Base-by-base conservation (phyloP, 2,888 invertebrate genomes). In the Amiota minor region DNA sequence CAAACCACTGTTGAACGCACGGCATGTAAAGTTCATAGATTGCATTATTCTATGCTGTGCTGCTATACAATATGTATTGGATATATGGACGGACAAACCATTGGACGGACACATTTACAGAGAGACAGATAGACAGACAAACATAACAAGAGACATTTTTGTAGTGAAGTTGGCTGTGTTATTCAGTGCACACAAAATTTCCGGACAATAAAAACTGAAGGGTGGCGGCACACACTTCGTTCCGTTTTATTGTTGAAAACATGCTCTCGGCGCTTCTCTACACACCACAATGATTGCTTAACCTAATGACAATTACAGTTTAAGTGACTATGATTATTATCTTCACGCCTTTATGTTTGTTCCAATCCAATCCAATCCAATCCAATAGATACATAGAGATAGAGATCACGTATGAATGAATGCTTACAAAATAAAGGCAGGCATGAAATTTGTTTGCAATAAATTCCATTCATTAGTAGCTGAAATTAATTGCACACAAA, bases 231-330 rank as follows among this genome's bases (percentile, higher is more conserved):
- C 78, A 81, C 84, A 85, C 79, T 82, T 82, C 81, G 11, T 46
- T 67, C 50, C 14, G 50, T 50, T 67, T 67, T 20, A 67, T 67
- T 49, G 67, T 65, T 65, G 10, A 67, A 56, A 67, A 35, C 74
- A 64, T 69, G 76, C 76, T 71, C 69, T 45, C 59, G 55, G 72
- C 72, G 59, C 64, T 64, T 62, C 35, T 56, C 64, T 55, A 65
- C 47, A 73, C 59, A 68, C 67, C 65, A 61, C 53, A 78, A 81
- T 84, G 81, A 85, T 83, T 84, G 82, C 82, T 85, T 84, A 85
- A 86, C 83, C 82, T 86, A 82, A 83, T 84, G 85, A 87, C 85
- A 86, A 86, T 86, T 86, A 81, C 80, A 81, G 80, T 81, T 81
- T 81, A 83, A 85, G 79, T 80, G 79, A 76, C 80, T 77, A 78